phyloP scores from a whole-genome alignment of 2,113 vertebrate species.

The Hypomesus transpacificus region DNA sequence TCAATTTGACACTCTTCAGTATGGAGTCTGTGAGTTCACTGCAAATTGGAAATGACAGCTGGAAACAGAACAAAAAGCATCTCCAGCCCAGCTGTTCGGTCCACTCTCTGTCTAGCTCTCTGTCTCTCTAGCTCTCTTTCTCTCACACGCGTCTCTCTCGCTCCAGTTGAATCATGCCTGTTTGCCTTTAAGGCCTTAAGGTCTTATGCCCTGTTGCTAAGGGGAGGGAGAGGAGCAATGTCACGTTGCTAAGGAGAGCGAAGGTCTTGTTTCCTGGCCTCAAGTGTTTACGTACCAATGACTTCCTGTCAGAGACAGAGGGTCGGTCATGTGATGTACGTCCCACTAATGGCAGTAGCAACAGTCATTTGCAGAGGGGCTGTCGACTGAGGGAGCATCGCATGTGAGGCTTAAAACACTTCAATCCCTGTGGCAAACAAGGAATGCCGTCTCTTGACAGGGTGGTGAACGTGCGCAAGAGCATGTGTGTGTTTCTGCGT shows the following conservation, averaged over 20 bases:
- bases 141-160: background rate
- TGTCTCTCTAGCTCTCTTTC: background rate
- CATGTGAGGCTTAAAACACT: conserved; percentile 28
- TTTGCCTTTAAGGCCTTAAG: conserved; percentile 14
- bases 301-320: conserved; percentile 49
- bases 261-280: conserved; percentile 52
- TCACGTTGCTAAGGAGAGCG: conserved; percentile 7
- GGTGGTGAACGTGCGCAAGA: background rate
- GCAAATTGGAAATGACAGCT: too few relatives aligned
- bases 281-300: conserved; percentile 55
- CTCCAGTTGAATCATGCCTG: conserved; percentile 12
- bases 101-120: too few relatives aligned
- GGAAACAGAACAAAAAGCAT: too few relatives aligned
- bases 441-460: background rate
- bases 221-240: conserved; percentile 42
- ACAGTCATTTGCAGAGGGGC: conserved; percentile 49
- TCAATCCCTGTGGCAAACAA: conserved; percentile 32
- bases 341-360: conserved; percentile 44
- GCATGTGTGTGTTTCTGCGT: background rate
- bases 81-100: too few relatives aligned
- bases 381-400: conserved; percentile 39
- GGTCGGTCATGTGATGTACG: conserved; percentile 45
- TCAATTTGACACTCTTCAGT: too few relatives aligned
- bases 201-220: conserved; percentile 55
- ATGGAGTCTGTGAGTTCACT: too few relatives aligned